phyloP scores from a whole-genome alignment of 2,113 vertebrate species.

The Recurvirostra avosetta region DNA sequence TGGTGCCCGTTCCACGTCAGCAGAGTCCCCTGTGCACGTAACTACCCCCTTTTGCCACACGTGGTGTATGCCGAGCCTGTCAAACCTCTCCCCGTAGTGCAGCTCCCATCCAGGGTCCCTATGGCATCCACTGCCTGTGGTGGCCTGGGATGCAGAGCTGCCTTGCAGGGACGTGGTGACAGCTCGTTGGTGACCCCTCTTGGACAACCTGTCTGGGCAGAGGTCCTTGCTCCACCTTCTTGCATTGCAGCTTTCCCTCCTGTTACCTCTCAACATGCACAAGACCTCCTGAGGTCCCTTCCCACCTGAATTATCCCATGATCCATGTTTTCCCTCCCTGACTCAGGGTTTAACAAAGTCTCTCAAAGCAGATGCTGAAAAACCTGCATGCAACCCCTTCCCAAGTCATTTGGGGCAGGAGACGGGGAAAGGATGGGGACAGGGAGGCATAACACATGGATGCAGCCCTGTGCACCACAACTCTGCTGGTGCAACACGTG shows the following conservation, averaged over 20 bases:
- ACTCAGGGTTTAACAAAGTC: not conserved
- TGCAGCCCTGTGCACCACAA: accelerated
- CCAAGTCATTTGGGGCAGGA: not conserved
- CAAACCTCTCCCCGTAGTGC: not conserved
- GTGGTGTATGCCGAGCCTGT: not conserved
- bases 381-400: not conserved
- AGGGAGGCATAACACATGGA: not conserved
- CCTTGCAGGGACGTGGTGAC: not conserved
- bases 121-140: too few relatives aligned
- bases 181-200: not conserved
- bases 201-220: too few relatives aligned
- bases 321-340: not conserved
- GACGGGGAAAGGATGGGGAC: not conserved
- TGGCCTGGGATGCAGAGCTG: not conserved
- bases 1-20: not conserved
- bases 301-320: not conserved
- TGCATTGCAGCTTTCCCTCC: not conserved
- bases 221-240: too few relatives aligned
- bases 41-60: not conserved
- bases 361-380: not conserved
- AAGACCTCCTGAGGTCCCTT: not conserved
- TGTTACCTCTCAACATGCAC: not conserved
- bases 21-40: not conserved
- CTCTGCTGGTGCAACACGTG: not conserved
- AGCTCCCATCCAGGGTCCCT: not conserved